Conservation (phyloP, 2,797 vertebrate species). For the Stomatorhinus walkeri region DNA sequence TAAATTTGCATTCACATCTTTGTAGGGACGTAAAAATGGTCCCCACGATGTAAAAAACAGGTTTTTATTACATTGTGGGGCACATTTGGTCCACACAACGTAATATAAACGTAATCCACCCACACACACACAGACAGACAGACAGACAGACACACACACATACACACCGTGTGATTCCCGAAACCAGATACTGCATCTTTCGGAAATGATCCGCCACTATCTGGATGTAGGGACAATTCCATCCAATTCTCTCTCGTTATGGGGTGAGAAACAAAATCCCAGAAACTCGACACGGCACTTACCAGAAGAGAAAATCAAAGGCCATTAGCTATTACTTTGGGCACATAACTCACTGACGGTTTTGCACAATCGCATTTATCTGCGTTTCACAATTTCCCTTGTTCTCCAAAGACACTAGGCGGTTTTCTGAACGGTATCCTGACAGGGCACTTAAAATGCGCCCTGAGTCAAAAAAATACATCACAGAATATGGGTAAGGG, state of each 20-base stretch:
- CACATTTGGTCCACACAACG: not conserved
- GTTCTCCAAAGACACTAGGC: not conserved
- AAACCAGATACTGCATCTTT: not conserved
- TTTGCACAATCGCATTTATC: not conserved
- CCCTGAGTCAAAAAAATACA: not conserved
- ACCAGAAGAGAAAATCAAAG: slow-evolving; percentile 20
- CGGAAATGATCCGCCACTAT: not conserved
- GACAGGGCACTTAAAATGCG: not conserved
- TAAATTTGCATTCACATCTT: not conserved
- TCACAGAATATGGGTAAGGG: not conserved
- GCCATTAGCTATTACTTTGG: not conserved
- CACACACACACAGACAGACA: not conserved
- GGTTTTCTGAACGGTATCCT: not conserved
- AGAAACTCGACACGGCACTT: not conserved
- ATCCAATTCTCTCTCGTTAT: slow-evolving; percentile 19
- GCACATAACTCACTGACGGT: not conserved
- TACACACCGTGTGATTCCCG: not conserved
- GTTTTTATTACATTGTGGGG: not conserved
- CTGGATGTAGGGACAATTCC: not conserved
- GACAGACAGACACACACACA: not conserved
- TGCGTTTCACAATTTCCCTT: not conserved
- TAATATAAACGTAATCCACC: not conserved
- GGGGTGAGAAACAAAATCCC: slow-evolving; percentile 12
- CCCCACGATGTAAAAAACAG: not conserved
- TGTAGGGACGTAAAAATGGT: not conserved